These are phyloP conservation scores for Macquaria ambigua DNA, from an alignment of 2,113 vertebrate genomes.

Conservation along the genomic window DNA sequence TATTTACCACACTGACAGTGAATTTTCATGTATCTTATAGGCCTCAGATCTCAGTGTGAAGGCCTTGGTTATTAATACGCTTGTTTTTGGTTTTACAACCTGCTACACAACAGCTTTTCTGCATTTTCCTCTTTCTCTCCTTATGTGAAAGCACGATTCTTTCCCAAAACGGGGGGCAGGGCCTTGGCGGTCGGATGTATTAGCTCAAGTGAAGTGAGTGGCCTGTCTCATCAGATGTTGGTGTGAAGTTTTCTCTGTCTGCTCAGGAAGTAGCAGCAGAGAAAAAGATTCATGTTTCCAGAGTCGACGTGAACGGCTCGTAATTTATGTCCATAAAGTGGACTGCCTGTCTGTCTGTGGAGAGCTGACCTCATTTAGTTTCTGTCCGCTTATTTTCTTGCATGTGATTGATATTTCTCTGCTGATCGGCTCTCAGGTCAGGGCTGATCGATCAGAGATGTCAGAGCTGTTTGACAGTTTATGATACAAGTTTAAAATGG, in stretches of 20 bases:
- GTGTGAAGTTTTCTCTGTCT: neutral
- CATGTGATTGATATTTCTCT: constrained; percentile 55
- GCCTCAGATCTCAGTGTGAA: too few relatives aligned
- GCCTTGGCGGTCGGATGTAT: too few relatives aligned
- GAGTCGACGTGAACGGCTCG: neutral
- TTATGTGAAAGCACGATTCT: too few relatives aligned
- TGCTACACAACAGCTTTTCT: too few relatives aligned
- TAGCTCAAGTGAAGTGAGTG: neutral
- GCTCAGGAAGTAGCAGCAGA: constrained; percentile 12
- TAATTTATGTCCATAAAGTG: constrained; percentile 50
- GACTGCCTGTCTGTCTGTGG: constrained; percentile 23
- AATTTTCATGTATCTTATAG: too few relatives aligned
- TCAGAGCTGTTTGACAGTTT: constrained; percentile 4
- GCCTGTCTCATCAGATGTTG: neutral
- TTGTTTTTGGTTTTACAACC: too few relatives aligned
- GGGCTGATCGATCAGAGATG: constrained; percentile 37
- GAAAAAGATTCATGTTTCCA: constrained; percentile 40
- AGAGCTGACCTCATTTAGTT: constrained; percentile 64
- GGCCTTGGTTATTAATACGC: too few relatives aligned
- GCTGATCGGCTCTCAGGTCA: constrained; percentile 12
- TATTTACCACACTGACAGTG: too few relatives aligned
- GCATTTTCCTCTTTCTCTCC: too few relatives aligned
- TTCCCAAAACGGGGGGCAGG: too few relatives aligned
- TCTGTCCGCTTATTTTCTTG: constrained; percentile 14
- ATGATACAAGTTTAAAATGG: neutral